phyloP scores from a whole-genome alignment of 2,113 vertebrate species.

The Zosterops pallidus region DNA sequence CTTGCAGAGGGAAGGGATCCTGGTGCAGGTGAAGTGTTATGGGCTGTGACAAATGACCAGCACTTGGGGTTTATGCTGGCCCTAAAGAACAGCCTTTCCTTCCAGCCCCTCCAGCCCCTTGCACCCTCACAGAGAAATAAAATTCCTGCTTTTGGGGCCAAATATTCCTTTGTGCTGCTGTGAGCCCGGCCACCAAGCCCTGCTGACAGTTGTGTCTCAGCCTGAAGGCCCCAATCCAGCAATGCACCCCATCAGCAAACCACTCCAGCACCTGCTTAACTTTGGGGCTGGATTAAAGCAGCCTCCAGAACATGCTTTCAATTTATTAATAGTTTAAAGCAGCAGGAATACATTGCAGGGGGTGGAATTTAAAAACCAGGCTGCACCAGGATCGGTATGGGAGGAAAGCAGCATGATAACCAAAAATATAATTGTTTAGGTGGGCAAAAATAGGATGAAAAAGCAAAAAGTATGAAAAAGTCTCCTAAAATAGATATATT shows the following conservation, averaged over 20 bases:
- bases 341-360: neutral
- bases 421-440: neutral
- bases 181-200: neutral
- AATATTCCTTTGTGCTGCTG: neutral
- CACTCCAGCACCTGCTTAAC: constrained; percentile 48
- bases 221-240: neutral
- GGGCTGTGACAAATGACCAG: accelerated
- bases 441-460: neutral
- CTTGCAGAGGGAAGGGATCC: neutral
- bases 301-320: constrained; percentile 4
- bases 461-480: neutral
- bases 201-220: neutral
- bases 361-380: neutral
- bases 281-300: neutral
- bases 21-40: accelerated
- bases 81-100: neutral
- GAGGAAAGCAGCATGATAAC: neutral
- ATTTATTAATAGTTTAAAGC: constrained; percentile 39
- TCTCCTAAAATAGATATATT: constrained; percentile 3
- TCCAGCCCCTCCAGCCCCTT: neutral
- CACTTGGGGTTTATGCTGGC: accelerated
- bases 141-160: neutral
- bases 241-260: neutral
- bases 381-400: neutral
- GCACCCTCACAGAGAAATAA: neutral